phyloP scores from a whole-genome alignment of 2,888 invertebrate genomes.

The Epistrophe grossulariae region DNA sequence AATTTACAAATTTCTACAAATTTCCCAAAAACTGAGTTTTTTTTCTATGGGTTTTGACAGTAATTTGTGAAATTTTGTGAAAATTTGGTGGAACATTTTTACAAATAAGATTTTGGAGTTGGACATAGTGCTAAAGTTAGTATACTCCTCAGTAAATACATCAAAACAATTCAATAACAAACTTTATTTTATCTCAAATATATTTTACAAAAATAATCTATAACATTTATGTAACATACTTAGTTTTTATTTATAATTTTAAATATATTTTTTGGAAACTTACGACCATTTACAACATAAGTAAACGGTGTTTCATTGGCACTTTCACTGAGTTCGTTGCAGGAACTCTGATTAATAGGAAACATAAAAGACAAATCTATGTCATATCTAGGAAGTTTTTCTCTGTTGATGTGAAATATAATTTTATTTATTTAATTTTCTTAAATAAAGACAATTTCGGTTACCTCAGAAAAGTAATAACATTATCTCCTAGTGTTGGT shows the following conservation, averaged over 20 bases:
- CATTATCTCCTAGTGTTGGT: constrained; percentile 85
- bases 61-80: no score
- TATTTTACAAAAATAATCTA: constrained; percentile 14
- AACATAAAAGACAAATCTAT: constrained; percentile 94
- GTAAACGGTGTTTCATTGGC: constrained; percentile 81
- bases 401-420: constrained; percentile 77
- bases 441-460: not conserved
- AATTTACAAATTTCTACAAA: no score
- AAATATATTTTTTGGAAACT: constrained; percentile 79
- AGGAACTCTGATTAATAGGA: constrained; percentile 89
- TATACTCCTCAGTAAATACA: no score
- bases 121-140: no score
- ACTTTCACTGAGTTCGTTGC: constrained; percentile 81
- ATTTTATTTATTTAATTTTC: not conserved
- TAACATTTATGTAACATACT: constrained; percentile 2
- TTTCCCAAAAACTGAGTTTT: no score
- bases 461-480: constrained; percentile 84
- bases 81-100: no score
- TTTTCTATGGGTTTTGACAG: no score
- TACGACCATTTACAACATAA: constrained; percentile 81
- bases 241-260: constrained; percentile 79
- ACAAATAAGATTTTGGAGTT: no score
- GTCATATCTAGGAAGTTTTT: constrained; percentile 87
- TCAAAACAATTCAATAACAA: no score
- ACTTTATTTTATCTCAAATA: not conserved